Conservation (phyloP, 2,888 invertebrate species). For the Acanthoscelides obtectus region DNA sequence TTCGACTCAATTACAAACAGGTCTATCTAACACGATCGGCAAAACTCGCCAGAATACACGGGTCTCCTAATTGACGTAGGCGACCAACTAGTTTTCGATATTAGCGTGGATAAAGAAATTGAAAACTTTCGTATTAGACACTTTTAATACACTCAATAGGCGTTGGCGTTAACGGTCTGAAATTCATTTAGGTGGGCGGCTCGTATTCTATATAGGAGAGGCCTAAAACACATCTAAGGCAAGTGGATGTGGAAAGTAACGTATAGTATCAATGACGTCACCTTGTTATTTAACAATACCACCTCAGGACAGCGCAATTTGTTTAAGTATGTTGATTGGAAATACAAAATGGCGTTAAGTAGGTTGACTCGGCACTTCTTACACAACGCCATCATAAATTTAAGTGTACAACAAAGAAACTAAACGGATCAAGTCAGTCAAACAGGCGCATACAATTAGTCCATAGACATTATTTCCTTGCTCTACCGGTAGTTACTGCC, state of each 20-base stretch:
- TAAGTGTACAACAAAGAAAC: too few relatives aligned
- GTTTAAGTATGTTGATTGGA: too few relatives aligned
- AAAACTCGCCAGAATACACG: background rate
- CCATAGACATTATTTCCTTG: too few relatives aligned
- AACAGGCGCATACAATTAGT: too few relatives aligned
- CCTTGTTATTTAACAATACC: background rate
- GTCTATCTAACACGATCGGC: background rate
- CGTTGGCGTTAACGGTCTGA: background rate
- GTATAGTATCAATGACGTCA: background rate
- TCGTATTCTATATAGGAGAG: background rate
- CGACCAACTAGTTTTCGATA: background rate
- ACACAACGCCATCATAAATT: too few relatives aligned
- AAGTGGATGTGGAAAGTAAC: background rate
- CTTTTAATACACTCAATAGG: background rate
- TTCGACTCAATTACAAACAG: background rate
- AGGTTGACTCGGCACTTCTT: too few relatives aligned
- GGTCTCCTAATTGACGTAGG: background rate
- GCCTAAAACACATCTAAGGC: background rate
- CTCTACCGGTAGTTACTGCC: too few relatives aligned
- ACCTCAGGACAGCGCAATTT: too few relatives aligned
- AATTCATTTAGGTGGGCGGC: background rate
- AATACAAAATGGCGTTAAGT: too few relatives aligned
- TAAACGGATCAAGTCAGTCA: too few relatives aligned
- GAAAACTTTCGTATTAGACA: background rate
- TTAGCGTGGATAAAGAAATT: background rate